Evolutionary conservation across 2,888 invertebrate species (phyloP), one percentile per base, ranked within the genome.

Genomic region (Oxyteleia sp.): DNA sequence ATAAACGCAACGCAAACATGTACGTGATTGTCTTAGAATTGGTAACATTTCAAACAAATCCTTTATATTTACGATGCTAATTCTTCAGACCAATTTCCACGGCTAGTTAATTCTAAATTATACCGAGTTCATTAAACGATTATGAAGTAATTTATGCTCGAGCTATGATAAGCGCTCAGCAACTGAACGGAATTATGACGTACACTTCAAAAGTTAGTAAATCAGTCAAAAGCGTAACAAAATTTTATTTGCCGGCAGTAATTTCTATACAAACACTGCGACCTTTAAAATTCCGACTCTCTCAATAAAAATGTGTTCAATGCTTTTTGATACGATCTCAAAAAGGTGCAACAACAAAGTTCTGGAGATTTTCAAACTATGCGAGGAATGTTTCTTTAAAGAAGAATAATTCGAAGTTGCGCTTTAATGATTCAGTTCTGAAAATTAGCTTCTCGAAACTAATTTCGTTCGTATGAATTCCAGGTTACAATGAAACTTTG

Each of bases 391-490:
- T 47, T 61, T 20, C 23, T 69, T 69, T 45, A 16, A 69, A 57
- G 35, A 29, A 55, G 59, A 35, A 47, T 61, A 61, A 38, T 49
- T 71, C 20, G 16, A 20, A 71, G 51, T 18, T 61, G 35, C 71
- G 59, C 49, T 41, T 51, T 71, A 61, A 71, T 71, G 41, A 57
- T 71, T 29, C 59, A 38, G 18, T 72, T 72, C 41, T 41, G 18
- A 18, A 41, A 53, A 61, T 53, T 72, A 63, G 51, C 51, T 53
- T 72, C 29, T 2, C 5, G 16, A 23, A 71, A 49, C 49, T 71
- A 72, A 72, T 59, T 59, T 18, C 51, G 26, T 72, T 72, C 41
- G 63, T 41, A 20, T 18, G 35, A 26, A n/a, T 45, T n/a, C 8
- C 23, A 2, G 5, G 23, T 23, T 23, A 5, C 5, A 23, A 23